Base-by-base conservation (phyloP, 2,113 vertebrate species). In the Spizaetus ornatus region DNA sequence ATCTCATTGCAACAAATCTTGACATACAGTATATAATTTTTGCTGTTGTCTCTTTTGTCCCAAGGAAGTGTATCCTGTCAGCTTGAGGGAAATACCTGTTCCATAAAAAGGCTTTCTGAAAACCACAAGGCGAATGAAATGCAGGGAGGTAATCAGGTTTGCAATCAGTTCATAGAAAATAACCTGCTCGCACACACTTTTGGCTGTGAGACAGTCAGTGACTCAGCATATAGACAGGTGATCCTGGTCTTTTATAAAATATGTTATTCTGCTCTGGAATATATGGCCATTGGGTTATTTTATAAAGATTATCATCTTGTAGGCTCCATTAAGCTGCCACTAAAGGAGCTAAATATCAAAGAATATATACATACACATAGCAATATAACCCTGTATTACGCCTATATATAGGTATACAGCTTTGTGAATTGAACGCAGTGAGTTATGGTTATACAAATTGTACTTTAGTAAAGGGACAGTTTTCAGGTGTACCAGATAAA, bases 31-130 rank as follows among this genome's bases (percentile, higher is more conserved):
- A 11, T 55, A 10, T 83, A 59, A 73, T 47, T 95, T 79, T 80
- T 90, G 50, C 72, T 70, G 21, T 93, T 94, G 59, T 48, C 62
- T 94, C 66, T 94, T 89, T 93, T 6, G 2, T 91, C 66, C 71
- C 47, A 74, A 80, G 81, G 65, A 92, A 74, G 21, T 17, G 34
- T 82, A 61, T 94, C 22, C 43, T 90, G 43, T 79, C 59, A 94
- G 58, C 65, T 79, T 79, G 66, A 91, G 66, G 66, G 70, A 87
- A 62, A 40, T 73, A 77, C 23, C 62, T 50, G 62, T 82, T 81
- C 52, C 43, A 42, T 85, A 43, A 56, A 93, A 94, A 80, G 34
- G n/a, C 53, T 95, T 87, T 76, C 84, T 97, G 91, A 82, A 94
- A 93, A 72, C n/a, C 42, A 58, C 26, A 47, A 32, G 71, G 74